Evolutionary conservation across 2,888 invertebrate genomes (phyloP), one percentile per base, ranked within the genome.

Genomic region (Leptarthrus brevirostris): DNA sequence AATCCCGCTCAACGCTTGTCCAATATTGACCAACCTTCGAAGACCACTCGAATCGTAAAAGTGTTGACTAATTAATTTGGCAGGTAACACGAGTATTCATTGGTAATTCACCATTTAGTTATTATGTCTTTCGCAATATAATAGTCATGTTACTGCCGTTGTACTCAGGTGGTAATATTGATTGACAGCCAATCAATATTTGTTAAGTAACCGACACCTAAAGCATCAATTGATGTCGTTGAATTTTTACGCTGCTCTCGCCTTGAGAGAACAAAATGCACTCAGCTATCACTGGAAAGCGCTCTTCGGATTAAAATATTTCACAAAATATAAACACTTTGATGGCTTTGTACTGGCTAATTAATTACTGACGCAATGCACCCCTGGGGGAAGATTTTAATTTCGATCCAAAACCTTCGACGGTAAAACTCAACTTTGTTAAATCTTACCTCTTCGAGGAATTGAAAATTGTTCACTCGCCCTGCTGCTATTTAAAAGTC

Each of bases 151-250:
- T 40, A 8, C 12, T n/a, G 1, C 3, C n/a, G 36, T 18, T 20
- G 20, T 58, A 36, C n/a, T n/a, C 10, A 58, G 36, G 36, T 34
- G 18, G 58, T 58, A 58, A 56, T 58, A 36, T 58, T 36, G 58
- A 58, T 36, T 58, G 58, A 58, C 58, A 58, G 36, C 58, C 58
- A 58, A 58, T 58, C 58, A 58, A 58, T 58, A 58, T 58, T 36
- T 58, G 58, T 58, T 58, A 58, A 58, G 58, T 58, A 58, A 58
- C 36, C 34, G 58, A 58, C 56, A 56, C 58, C 58, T 34, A 34
- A 58, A 58, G 36, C 58, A 58, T 36, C 34, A 58, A 58, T 58
- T 58, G 36, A 16, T n/a, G n/a, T n/a, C n/a, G 40, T 3, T 40
- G 40, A 8, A 40, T 12, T 40, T 40, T 40, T 40, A 8, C n/a